A percentile compares a stretch with the other conserved stretches of the same genome.
These are phyloP conservation scores for Agrypnia vestita DNA, from an alignment of 1,140 invertebrate species.

Conservation along the genomic window DNA sequence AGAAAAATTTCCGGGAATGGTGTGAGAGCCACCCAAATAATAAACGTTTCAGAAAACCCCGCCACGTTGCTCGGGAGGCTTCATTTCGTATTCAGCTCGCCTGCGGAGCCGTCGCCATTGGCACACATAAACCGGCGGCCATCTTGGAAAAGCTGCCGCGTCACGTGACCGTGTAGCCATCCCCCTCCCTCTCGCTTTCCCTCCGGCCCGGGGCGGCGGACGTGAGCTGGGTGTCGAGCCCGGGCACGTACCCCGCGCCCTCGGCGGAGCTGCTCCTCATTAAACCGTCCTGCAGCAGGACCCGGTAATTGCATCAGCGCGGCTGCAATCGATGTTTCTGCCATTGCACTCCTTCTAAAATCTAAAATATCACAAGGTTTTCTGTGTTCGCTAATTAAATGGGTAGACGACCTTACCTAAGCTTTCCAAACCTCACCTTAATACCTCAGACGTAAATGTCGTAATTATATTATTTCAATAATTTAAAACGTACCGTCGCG, in stretches of 20 bases:
- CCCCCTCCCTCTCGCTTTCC: constrained; percentile 32
- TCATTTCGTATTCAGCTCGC: constrained; percentile 61
- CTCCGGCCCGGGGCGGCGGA: constrained; percentile 41
- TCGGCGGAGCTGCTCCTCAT: constrained; percentile 55
- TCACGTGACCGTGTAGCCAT: constrained; percentile 51
- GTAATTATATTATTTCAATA: no score
- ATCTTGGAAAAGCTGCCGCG: constrained; percentile 59
- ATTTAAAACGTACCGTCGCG: no score
- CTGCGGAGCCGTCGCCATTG: constrained; percentile 57
- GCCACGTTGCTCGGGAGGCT: constrained; percentile 31
- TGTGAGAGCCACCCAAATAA: constrained; percentile 53
- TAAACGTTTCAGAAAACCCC: constrained; percentile 58
- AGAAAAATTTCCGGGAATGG: constrained; percentile 12
- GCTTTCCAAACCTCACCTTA: no score
- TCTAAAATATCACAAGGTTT: no score
- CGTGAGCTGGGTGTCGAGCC: constrained; percentile 40
- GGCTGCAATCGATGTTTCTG: constrained; percentile 10
- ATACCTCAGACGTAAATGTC: no score
- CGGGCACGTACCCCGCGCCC: constrained; percentile 45
- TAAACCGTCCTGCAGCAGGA: constrained; percentile 52
- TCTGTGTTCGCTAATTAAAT: no score
- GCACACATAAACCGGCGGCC: constrained; percentile 62
- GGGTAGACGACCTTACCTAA: no score
- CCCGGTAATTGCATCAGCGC: constrained; percentile 57
- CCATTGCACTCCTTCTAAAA: constrained; percentile 2